Evolutionary conservation across 2,797 vertebrate genomes (phyloP), one percentile per base, ranked within the genome.

Genomic region (Emydoidea blandingii): DNA sequence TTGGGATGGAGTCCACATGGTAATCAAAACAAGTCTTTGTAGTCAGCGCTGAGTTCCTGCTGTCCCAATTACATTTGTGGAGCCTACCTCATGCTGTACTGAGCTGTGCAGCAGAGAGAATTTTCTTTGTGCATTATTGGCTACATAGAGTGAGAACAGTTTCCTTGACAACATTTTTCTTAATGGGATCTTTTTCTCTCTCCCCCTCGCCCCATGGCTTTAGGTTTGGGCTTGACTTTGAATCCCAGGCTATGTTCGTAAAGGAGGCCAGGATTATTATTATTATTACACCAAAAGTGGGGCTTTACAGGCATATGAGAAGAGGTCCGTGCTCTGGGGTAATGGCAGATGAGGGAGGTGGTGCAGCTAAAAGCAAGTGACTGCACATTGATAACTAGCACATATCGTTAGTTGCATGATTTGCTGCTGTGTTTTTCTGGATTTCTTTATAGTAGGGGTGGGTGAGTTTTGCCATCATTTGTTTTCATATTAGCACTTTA

Each of bases 141-240:
- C 88, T 92, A 86, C 7, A 1, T 16, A 0, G 41, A 14, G 49
- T 0, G 31, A 68, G 72, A 88, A 88, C 96, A 79, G 95, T 93
- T 97, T 93, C 96, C 95, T 94, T 96, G 95, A 92, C 95, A 94
- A 96, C 95, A 89, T 89, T 94, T 52, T 56, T 91, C 90, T 72
- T 2, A 88, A 91, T 49, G 85, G 53, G 86, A 84, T 79, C 18
- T 49, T 16, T 57, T 54, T 78, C 31, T 44, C 25, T 8, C 25
- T 44, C 56, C 2, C 34, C 50, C 83, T 82, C 37, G 3, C 68
- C 82, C 83, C 47, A 3, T 0, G 9, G 72, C 65, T 72, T 47
- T 49, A 19, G 34, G 53, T 82, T 41, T 47, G 49, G 49, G 49
- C 50, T 78, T 15, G 85, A 9, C 78, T 93, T 44, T 27, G 72